phyloP scores from a whole-genome alignment of 2,113 vertebrate genomes.

The Gavia stellata region DNA sequence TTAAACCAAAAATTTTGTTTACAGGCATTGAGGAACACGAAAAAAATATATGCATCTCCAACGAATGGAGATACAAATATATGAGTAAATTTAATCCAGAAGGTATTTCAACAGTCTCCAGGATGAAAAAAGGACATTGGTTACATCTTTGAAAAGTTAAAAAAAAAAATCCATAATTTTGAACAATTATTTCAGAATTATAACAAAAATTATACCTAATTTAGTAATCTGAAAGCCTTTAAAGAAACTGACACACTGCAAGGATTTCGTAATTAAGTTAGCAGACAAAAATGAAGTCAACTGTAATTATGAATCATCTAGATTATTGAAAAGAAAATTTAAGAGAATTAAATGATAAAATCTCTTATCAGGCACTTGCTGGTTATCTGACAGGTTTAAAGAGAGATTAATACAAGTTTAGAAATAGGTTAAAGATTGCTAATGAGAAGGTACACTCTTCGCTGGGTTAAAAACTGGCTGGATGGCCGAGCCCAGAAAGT shows the following conservation, averaged over 20 bases:
- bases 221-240: not conserved
- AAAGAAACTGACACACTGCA: not conserved
- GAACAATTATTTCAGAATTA: not conserved
- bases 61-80: not conserved
- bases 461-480: no score
- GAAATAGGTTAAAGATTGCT: not conserved
- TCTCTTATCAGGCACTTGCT: not conserved
- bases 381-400: slow-evolving; percentile 22
- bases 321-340: slow-evolving; percentile 9
- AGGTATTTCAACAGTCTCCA: not conserved
- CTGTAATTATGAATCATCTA: slow-evolving; percentile 25
- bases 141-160: not conserved
- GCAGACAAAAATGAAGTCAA: not conserved
- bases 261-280: not conserved
- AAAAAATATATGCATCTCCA: not conserved
- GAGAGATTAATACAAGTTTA: not conserved
- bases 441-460: not conserved
- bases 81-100: not conserved
- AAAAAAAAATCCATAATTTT: not conserved
- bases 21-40: not conserved
- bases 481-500: no score
- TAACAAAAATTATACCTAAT: not conserved
- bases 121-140: not conserved
- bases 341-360: slow-evolving; percentile 20
- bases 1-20: not conserved